Conservation (phyloP, 2,797 vertebrate genomes). For the Gobio occitaniae region DNA sequence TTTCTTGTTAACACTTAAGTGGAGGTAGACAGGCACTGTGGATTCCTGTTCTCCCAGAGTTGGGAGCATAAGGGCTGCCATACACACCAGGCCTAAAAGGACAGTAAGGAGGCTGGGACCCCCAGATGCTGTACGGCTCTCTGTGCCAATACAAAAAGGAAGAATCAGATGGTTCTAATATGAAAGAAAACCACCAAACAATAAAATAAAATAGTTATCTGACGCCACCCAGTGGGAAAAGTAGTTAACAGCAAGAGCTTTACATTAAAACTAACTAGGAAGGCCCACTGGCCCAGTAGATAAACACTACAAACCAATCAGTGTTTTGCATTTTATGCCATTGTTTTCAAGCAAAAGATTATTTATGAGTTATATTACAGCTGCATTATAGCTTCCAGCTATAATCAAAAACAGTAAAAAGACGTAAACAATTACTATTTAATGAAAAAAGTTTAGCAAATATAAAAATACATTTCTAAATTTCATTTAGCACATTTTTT, state of each 20-base stretch:
- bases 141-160: conserved; percentile 72
- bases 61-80: conserved; percentile 96
- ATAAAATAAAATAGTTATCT: conserved; percentile 42
- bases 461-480: too few species aligned
- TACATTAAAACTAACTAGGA: not conserved
- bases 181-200: not conserved
- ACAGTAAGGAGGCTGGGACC: conserved; percentile 96
- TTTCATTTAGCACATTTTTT: too few species aligned
- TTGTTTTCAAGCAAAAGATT: not conserved
- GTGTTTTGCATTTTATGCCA: not conserved
- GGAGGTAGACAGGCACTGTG: conserved; percentile 99
- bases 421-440: too few species aligned
- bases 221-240: conserved; percentile 68
- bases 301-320: not conserved
- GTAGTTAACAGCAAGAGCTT: conserved; percentile 6
- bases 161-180: not conserved
- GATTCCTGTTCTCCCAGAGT: conserved; percentile 96
- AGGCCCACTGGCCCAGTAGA: not conserved
- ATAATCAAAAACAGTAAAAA: not conserved
- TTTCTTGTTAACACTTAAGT: conserved; percentile 99
- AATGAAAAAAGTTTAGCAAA: too few species aligned
- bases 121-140: conserved; percentile 87
- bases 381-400: not conserved
- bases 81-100: conserved; percentile 93
- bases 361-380: not conserved